Base-by-base conservation (phyloP, 2,888 invertebrate species). In the Luperina testacea region DNA sequence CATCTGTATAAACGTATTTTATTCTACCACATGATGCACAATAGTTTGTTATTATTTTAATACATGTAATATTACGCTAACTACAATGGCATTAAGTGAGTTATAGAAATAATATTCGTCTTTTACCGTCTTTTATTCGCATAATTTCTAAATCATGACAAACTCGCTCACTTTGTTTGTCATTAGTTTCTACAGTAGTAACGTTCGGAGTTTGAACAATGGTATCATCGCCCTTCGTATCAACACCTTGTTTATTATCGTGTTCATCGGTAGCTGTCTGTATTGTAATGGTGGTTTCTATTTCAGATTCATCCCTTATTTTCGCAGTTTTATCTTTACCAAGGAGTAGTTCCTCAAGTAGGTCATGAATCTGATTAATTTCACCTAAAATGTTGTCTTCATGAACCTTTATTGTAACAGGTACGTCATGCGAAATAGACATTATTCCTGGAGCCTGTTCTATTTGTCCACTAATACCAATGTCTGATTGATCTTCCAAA, bases 71-170 rank as follows among this genome's bases (percentile, higher is more conserved):
- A 48, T 71, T 82, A 78, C 27, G 48, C 45, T 74, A 84, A 80
- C 73, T 80, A 83, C 73, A 76, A 84, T 51, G 20, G 48, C 27
- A 64, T 45, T 70, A 61, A 72, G 38, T 72, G 59, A 63, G 51
- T 78, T 75, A 72, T 24, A 17, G 27, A 51, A 59, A 64, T 59
- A 48, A 38, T n/a, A 59, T 78, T 74, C 38, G 59, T 73, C 15
- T 73, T 71, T 72, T 83, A 83, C 84, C 83, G 48, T 76, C 20
- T 15, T 71, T 27, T 7, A 27, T 57, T 67, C 59, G 65, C 17
- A 51, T 51, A 20, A 24, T 51, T 64, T 76, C 53, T 48, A 72
- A 69, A 69, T n/a, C 38, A 45, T 65, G 24, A 57, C 15, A 61
- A 75, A 73, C 75, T 13, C 2, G 1, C 8, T 48, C 42, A 17